These are phyloP conservation scores for Tenthredo distinguenda DNA, from an alignment of 2,888 invertebrate species.

Conservation along the genomic window DNA sequence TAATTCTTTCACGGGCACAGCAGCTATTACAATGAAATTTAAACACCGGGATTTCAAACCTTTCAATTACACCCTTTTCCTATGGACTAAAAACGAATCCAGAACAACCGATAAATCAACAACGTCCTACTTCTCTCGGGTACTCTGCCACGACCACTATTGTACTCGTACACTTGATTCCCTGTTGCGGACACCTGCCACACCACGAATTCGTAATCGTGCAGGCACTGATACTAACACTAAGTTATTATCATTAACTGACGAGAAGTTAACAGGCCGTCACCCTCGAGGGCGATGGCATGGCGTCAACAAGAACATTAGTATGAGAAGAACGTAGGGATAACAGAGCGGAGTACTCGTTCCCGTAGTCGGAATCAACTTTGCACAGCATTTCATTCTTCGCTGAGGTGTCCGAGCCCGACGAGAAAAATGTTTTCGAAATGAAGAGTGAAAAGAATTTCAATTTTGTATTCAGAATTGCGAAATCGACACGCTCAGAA, in stretches of 20 bases:
- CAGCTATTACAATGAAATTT: background rate
- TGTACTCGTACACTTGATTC: slow-evolving; percentile 28
- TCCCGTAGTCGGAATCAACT: background rate
- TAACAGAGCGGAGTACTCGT: background rate
- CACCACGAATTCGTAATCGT: slow-evolving; percentile 20
- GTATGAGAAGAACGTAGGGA: background rate
- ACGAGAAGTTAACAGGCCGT: slow-evolving; percentile 22
- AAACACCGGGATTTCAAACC: background rate
- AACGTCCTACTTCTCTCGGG: slow-evolving; percentile 17
- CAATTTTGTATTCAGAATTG: background rate
- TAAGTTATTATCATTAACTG: slow-evolving; percentile 33
- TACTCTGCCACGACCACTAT: slow-evolving; percentile 34
- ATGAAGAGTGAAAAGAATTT: background rate
- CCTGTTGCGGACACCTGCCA: slow-evolving; percentile 44
- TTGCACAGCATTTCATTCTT: background rate
- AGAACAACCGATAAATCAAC: slow-evolving; percentile 40
- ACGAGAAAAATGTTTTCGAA: background rate
- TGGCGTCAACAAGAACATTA: background rate
- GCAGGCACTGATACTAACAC: background rate
- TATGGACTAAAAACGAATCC: slow-evolving; percentile 17
- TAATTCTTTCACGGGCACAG: background rate
- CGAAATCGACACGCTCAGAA: background rate
- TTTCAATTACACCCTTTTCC: background rate
- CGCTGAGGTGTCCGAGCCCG: background rate
- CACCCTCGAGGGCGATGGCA: background rate